These are phyloP conservation scores for Leucoma salicis DNA, from an alignment of 2,888 invertebrate species.

Conservation along the genomic window DNA sequence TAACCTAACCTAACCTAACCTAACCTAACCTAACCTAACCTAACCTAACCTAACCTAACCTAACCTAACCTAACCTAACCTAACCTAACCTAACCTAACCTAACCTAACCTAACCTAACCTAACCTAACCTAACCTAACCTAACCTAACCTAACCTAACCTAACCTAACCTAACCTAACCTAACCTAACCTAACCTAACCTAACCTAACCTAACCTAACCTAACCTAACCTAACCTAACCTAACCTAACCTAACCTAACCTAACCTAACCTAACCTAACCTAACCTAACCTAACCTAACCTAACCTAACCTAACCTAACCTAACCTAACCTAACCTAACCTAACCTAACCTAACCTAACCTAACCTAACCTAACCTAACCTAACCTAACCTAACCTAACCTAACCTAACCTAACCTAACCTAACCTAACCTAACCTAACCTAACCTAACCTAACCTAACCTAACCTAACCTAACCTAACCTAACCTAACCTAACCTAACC, in stretches of 20 bases:
- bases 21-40: slow-evolving; percentile 15
- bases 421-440: slow-evolving; percentile 27
- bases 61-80: slow-evolving; percentile 1
- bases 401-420: slow-evolving; percentile 24
- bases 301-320: slow-evolving; percentile 23
- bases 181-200: slow-evolving; percentile 22
- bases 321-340: slow-evolving; percentile 29
- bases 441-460: slow-evolving; percentile 22
- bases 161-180: slow-evolving; percentile 23
- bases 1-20: slow-evolving; percentile 10
- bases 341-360: slow-evolving; percentile 20
- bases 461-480: slow-evolving; percentile 24
- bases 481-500: slow-evolving; percentile 18
- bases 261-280: slow-evolving; percentile 16
- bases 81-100: slow-evolving; percentile 21
- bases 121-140: slow-evolving; percentile 19
- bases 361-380: slow-evolving; percentile 14
- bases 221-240: slow-evolving; percentile 20
- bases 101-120: slow-evolving; percentile 23
- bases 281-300: slow-evolving; percentile 26
- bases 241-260: slow-evolving; percentile 26
- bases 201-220: slow-evolving; percentile 17
- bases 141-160: slow-evolving; percentile 25
- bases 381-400: slow-evolving; percentile 21
- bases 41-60: slow-evolving; percentile 17